Evolutionary conservation across 2,113 vertebrate species (phyloP), one percentile per base, ranked within the genome.

Genomic region (Forbesichthys papilliferus): DNA sequence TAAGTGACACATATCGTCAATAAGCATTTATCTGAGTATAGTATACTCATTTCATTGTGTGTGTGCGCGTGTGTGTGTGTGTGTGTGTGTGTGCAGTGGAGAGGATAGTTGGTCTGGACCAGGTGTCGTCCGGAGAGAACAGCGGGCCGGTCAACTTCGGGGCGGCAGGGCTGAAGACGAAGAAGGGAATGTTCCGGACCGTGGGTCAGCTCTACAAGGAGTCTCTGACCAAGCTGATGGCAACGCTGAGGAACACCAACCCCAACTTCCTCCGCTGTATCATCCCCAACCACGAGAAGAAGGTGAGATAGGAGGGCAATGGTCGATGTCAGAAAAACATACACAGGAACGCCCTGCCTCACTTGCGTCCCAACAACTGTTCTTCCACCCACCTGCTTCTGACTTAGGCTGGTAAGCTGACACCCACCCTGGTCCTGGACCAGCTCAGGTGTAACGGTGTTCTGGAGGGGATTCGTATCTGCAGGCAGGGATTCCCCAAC

Each of bases 401-500:
- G 11, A 11, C 3, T 71, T 11, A 97, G 96, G 91, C 96, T 0
- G 96, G 95, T 18, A 96, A 96, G 64, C 87, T 97, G 81, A 91
- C 93, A 11, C 95, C 95, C 0, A 72, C 92, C 57, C 87, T 96
- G 71, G 95, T 96, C 51, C 86, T 97, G 88, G 95, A 96, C 80
- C 96, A 97, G 79, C 88, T 96, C 27, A 92, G 93, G 46, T 97
- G 96, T 79, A 97, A 96, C 1, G 96, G 96, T 0, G 96, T 97
- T 52, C 89, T 97, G 48, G 96, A 97, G 81, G 96, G 96, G 11
- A 97, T 96, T 82, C 94, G 95, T 51, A 97, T 97, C 89, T 97
- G 96, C 64, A 93, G 96, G 84, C 96, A 97, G 83, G 96, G 96
- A 11, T 97, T 97, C 85, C 96, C 96, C n/a, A 97, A 97, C 83